Base-by-base conservation (phyloP, 2,113 vertebrate species). In the Oreocharis arfaki region DNA sequence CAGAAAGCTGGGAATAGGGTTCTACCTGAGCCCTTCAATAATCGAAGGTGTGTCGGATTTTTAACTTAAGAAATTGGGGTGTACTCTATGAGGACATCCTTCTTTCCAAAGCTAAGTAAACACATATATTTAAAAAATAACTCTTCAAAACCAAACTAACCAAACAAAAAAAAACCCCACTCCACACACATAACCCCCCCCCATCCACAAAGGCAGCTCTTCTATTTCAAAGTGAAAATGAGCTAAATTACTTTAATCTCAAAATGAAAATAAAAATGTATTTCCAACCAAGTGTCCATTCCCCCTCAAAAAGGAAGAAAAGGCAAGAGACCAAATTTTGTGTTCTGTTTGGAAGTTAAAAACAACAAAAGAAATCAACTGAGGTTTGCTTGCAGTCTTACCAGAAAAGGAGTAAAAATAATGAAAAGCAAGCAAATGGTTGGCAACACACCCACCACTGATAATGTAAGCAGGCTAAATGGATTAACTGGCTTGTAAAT, bases 111-210 rank as follows among this genome's bases (percentile, higher is more conserved):
- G 33, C 26, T 49, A 75, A 56, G 9, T 11, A 35, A n/a, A 39
- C 24, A 61, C 3, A 65, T 3, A 13, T 7, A 41, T 16, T 75
- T 19, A 3, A 33, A 75, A 57, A 64, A 35, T 23, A 21, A 26
- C 3, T 47, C 9, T 20, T 57, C 23, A 14, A 30, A 35, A 59
- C 27, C 11, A 30, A 78, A 30, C 6, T 8, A n/a, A 33, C 12
- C 11, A 8, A 52, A 2, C 5, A 35, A 50, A 32, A 18, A 27
- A 41, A 16, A 65, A 41, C 15, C 33, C 5, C 2, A 41, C 12
- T 4, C 6, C 11, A 4, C 3, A 67, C 4, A 53, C 11, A 27
- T 6, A 42, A 46, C n/a, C 1, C 1, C 2, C 1, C 8, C 22
- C 21, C 16, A 32, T 6, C 5, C 6, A 53, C 10, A 12, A 80